phyloP scores from a whole-genome alignment of 1,140 invertebrate species.

The Panagrolaimus sp. region DNA sequence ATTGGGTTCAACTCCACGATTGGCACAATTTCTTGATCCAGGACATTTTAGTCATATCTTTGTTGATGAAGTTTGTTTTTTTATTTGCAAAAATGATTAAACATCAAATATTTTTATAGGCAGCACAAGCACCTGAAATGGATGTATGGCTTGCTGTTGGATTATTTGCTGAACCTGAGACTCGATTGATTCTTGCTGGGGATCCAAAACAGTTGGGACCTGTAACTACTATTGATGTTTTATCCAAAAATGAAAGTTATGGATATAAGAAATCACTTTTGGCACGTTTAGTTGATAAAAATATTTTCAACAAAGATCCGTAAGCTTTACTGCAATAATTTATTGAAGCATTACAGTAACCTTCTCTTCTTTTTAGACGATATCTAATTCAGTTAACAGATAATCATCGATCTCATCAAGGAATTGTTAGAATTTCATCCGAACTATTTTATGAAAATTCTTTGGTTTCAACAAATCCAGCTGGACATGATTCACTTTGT shows the following conservation, averaged over 20 bases:
- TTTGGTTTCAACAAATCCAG: background rate
- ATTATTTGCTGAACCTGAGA: slow-evolving; percentile 55
- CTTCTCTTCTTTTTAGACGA: background rate
- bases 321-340: background rate
- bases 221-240: background rate
- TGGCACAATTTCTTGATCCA: slow-evolving; percentile 63
- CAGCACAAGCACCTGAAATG: slow-evolving; percentile 80
- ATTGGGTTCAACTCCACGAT: slow-evolving; percentile 64
- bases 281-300: background rate
- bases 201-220: slow-evolving; percentile 24
- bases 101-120: slow-evolving; percentile 46
- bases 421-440: background rate
- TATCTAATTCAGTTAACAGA: background rate
- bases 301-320: background rate
- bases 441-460: background rate
- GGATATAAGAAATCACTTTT: background rate
- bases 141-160: slow-evolving; percentile 71
- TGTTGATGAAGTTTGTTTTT: slow-evolving; percentile 68
- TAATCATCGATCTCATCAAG: background rate
- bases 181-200: slow-evolving; percentile 18
- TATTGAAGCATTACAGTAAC: background rate
- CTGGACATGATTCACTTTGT: background rate
- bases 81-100: background rate
- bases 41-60: slow-evolving; percentile 73
- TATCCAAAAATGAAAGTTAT: background rate